Conservation (phyloP, 2,113 vertebrate genomes). For the Spermophilus dauricus region DNA sequence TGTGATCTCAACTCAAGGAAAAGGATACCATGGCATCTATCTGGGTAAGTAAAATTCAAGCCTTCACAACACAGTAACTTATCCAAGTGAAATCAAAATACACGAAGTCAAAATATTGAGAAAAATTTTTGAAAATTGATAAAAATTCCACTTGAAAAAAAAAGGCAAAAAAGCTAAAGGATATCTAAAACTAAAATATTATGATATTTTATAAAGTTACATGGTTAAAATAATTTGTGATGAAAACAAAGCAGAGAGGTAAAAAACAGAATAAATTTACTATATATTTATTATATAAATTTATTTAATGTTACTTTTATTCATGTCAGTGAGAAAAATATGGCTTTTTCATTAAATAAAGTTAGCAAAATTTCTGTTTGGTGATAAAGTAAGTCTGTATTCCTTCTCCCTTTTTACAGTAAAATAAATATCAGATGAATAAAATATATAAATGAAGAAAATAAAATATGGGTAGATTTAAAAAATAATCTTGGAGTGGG, state of each 20-base stretch:
- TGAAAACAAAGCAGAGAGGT: neutral
- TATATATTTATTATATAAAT: neutral
- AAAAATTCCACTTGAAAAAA: neutral
- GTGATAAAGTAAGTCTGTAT: slow-evolving; percentile 22
- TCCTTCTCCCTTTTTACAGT: neutral
- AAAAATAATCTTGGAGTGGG: slow-evolving; percentile 24
- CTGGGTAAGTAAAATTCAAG: slow-evolving; percentile 82
- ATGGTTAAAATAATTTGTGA: slow-evolving; percentile 27
- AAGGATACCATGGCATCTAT: slow-evolving; percentile 79
- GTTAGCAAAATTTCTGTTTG: slow-evolving; percentile 22
- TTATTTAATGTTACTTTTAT: neutral
- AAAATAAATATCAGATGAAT: neutral
- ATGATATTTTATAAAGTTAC: neutral
- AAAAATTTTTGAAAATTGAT: neutral
- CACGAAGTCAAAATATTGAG: slow-evolving; percentile 11
- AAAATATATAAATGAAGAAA: slow-evolving; percentile 46
- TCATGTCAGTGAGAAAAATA: slow-evolving; percentile 6
- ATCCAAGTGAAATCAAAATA: neutral
- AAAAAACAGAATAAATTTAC: slow-evolving; percentile 12
- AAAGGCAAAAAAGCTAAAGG: neutral
- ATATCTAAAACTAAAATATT: slow-evolving; percentile 35
- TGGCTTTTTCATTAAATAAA: slow-evolving; percentile 24
- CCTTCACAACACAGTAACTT: neutral
- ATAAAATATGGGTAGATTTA: neutral
- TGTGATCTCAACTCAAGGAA: slow-evolving; percentile 8